Base-by-base conservation (phyloP, 1,140 invertebrate genomes). In the Pteromalus puparum region DNA sequence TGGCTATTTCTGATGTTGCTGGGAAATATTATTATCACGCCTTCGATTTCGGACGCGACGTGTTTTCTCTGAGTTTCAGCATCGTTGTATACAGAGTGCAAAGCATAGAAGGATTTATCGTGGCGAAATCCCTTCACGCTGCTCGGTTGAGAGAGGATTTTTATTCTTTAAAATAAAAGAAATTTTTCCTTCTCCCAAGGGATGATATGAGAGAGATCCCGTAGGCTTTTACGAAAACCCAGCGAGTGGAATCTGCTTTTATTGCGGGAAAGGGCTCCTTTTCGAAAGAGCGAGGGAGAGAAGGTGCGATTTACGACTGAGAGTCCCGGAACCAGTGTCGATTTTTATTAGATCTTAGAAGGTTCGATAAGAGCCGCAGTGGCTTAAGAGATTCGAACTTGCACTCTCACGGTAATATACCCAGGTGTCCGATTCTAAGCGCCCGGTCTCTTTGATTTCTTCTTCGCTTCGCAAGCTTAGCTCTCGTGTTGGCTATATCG, bases 331-430 rank as follows among this genome's bases (percentile, higher is more conserved):
- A 61, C 53, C 53, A 61, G 53, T 61, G 53, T 61, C 53, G 53
- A 61, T 61, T 61, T 61, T 61, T 61, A 61, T 61, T 61, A 61
- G 53, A 61, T 61, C 53, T 61, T 61, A 61, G 53, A 61, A 61
- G 21, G 21, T n/a, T 61, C 53, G 6, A 61, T n/a, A 61, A 61
- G 53, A n/a, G 53, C 53, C 18, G 53, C 18, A 61, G 53, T 61
- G 18, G 53, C 53, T 61, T 61, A 61, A 61, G 53, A 61, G 53
- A 61, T 61, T 61, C 53, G 53, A 61, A 61, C 53, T 61, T 21
- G 53, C 53, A 61, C 53, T n/a, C 6, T 34, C 21, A 6, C 5
- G 18, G 18, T 42, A 61, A n/a, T n/a, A n/a, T n/a, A n/a, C n/a
- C 53, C 6, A n/a, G 53, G 53, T 61, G 21, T 61, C 53, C 53